Base-by-base conservation (phyloP, 2,113 vertebrate species). In the Struthio camelus region DNA sequence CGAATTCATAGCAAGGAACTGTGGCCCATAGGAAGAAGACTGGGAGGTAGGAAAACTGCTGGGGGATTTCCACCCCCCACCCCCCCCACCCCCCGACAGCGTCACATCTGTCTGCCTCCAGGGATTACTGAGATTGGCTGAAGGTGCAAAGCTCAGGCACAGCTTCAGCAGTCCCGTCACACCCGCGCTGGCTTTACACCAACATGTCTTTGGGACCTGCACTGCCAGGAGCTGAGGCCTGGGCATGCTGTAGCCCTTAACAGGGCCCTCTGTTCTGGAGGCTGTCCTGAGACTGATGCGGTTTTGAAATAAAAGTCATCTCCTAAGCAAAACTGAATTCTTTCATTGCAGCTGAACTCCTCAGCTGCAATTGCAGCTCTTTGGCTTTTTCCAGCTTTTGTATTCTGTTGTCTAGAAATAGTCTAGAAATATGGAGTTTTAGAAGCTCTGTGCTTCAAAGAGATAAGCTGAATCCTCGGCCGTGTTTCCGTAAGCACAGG, bases 391-490 rank as follows among this genome's bases (percentile, higher is more conserved):
- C 85, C n/a, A 64, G 54, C 36, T 80, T 94, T 85, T 82, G 28
- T 82, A 93, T 95, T 56, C 75, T 2, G 0, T 61, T 66, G 64
- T 80, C 59, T 58, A 64, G 87, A 87, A 65, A n/a, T 78, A 75
- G 42, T 80, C 32, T 42, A 83, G 87, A 85, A 94, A 85, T 91
- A 80, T 0, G 2, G 78, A 93, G 53, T 62, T 95, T 85, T 16
- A 65, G 94, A 73, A 91, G 76, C 90, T 96, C 95, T 75, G 81
- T 96, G 94, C 85, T 88, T 80, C 28, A 58, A 58, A 70, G 85
- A 94, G 94, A 94, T 95, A 95, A 97, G 91, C 81, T 66, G 85
- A 51, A 66, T 80, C 87, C 87, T 93, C 54, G 0, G 64, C 91
- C 93, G 67, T 44, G 59, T 85, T 95, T 95, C 79, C 81, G 51